These are phyloP conservation scores for Diadegma fenestrale DNA, from an alignment of 2,888 invertebrate species.

Conservation along the genomic window DNA sequence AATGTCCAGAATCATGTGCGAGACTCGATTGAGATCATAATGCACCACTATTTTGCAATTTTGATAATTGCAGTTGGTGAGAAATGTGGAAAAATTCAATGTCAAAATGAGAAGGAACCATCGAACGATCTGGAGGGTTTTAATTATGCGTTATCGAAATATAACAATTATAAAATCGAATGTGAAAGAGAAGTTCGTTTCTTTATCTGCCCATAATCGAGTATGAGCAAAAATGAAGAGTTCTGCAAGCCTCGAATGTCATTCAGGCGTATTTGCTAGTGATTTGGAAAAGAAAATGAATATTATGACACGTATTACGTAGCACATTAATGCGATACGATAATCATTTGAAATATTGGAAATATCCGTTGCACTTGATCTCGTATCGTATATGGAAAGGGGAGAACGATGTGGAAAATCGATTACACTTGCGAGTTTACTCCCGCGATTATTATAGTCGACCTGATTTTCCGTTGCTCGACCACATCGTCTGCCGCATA, in stretches of 20 bases:
- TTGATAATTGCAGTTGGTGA: background rate
- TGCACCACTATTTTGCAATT: background rate
- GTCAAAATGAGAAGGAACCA: background rate
- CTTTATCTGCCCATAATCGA: background rate
- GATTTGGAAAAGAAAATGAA: constrained; percentile 24
- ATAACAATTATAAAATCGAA: background rate
- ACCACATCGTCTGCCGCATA: constrained; percentile 27
- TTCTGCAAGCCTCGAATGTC: background rate
- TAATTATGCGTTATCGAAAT: background rate
- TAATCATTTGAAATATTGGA: constrained; percentile 56
- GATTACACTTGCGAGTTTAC: constrained; percentile 61
- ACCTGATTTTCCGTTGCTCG: constrained; percentile 30
- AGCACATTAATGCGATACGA: constrained; percentile 20
- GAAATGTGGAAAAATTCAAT: background rate
- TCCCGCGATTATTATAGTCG: constrained; percentile 56
- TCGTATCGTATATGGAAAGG: constrained; percentile 5
- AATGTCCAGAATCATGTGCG: too few relatives aligned
- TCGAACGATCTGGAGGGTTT: background rate
- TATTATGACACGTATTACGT: constrained; percentile 1
- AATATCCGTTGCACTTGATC: constrained; percentile 51
- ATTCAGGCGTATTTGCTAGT: constrained; percentile 22
- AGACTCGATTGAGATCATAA: too few relatives aligned
- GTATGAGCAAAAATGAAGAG: background rate
- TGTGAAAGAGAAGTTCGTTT: too few relatives aligned
- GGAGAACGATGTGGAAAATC: constrained; percentile 58